These are phyloP conservation scores for Orchesella flavescens DNA, from an alignment of 2,888 invertebrate species.

Conservation along the genomic window DNA sequence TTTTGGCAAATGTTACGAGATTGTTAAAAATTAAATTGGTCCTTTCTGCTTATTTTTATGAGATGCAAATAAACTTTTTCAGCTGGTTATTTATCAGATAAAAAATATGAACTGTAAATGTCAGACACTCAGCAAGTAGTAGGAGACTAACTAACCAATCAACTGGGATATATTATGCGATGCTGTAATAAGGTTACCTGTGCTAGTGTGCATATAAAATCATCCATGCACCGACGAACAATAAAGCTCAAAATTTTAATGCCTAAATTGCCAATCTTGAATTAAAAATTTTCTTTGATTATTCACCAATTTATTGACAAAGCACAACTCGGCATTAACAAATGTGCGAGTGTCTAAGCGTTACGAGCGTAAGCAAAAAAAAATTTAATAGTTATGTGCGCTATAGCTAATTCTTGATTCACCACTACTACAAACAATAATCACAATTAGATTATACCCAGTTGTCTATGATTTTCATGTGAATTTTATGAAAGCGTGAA, in stretches of 20 bases:
- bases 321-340: neutral
- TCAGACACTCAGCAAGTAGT: neutral
- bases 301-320: too few relatives aligned
- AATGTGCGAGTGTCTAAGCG: neutral
- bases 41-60: constrained; percentile 22
- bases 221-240: too few relatives aligned
- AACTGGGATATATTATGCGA: neutral
- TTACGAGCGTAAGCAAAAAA: neutral
- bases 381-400: neutral
- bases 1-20: constrained; percentile 17
- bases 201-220: neutral
- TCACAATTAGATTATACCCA: constrained; percentile 12
- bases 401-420: neutral
- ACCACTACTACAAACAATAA: constrained; percentile 6
- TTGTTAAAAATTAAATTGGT: neutral
- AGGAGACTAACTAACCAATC: neutral
- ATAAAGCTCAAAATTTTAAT: neutral
- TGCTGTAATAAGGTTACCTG: neutral
- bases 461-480: neutral
- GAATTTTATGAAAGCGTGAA: neutral
- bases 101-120: constrained; percentile 1
- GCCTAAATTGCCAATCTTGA: neutral
- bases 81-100: neutral
- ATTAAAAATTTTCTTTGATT: neutral
- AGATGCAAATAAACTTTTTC: neutral